Conservation (phyloP, 37 sponge, comb jelly and placozoan species). For the Ephydatia muelleri region DNA sequence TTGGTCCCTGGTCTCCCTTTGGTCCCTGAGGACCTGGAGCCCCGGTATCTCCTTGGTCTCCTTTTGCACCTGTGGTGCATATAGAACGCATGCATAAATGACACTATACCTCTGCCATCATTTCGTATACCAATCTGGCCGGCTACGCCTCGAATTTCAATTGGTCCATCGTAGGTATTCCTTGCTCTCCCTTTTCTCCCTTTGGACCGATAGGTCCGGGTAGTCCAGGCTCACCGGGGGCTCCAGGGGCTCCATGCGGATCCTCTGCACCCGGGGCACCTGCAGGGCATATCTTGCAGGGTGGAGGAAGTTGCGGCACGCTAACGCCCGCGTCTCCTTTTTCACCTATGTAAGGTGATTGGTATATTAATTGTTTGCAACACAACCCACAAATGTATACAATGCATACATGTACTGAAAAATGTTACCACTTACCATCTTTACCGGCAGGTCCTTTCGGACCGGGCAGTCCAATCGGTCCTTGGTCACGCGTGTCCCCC, state of each 20-base stretch:
- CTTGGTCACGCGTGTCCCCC: conserved; percentile 33
- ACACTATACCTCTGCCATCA: not conserved
- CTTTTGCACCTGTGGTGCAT: no score
- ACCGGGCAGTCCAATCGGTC: conserved; percentile 26
- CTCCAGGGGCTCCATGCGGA: conserved; percentile 10
- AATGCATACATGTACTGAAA: no score
- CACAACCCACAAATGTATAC: no score
- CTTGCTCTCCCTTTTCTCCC: conserved; percentile 35
- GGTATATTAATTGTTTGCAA: no score
- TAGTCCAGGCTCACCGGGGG: no score
- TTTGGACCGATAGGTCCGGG: conserved; percentile 27
- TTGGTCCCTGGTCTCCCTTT: conserved; percentile 36
- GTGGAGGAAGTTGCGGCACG: conserved; percentile 8
- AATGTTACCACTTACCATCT: no score
- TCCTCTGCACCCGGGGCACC: conserved; percentile 62
- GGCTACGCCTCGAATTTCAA: conserved; percentile 27
- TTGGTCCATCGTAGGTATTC: not conserved
- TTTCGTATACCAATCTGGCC: conserved; percentile 7
- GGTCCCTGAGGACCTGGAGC: conserved; percentile 42
- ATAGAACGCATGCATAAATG: not conserved
- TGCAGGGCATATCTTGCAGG: conserved; percentile 46
- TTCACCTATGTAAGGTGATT: not conserved
- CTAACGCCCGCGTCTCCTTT: conserved; percentile 30
- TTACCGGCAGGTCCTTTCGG: conserved; percentile 11
- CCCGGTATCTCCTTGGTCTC: conserved; percentile 46